Conservation (phyloP, 2,797 vertebrate species). For the Lacerta bilineata region DNA sequence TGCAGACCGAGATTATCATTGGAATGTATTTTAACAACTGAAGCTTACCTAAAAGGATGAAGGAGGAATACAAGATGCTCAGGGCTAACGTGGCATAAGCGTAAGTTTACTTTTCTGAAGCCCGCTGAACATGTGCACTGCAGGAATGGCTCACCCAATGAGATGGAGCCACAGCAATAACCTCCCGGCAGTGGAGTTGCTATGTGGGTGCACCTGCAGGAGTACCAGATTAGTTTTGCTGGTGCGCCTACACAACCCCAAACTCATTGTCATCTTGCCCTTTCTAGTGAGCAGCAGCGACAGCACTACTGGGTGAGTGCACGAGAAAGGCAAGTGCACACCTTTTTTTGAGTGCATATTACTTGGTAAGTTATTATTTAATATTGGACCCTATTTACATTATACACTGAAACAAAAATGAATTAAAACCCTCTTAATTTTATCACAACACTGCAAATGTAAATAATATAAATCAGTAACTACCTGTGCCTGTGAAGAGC, state of each 20-base stretch:
- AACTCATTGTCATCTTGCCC: too few species aligned
- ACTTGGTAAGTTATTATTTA: background rate
- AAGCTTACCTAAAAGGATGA: slow-evolving; percentile 52
- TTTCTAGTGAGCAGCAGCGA: too few species aligned
- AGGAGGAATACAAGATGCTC: slow-evolving; percentile 56
- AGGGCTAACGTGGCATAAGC: slow-evolving; percentile 50
- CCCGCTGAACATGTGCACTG: background rate
- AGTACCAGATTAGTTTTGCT: too few species aligned
- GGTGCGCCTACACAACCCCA: too few species aligned
- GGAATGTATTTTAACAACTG: slow-evolving; percentile 64
- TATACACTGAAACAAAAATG: slow-evolving; percentile 19
- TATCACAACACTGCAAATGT: background rate
- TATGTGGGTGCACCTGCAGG: too few species aligned
- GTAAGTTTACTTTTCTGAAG: slow-evolving; percentile 37
- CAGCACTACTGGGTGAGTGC: too few species aligned
- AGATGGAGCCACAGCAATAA: too few species aligned
- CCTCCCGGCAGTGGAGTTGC: too few species aligned
- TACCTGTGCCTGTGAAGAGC: background rate
- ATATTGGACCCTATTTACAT: background rate
- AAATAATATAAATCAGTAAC: slow-evolving; percentile 43
- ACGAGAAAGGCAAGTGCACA: too few species aligned
- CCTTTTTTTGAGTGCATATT: background rate
- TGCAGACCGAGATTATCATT: slow-evolving; percentile 48
- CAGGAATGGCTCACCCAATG: background rate
- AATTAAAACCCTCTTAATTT: slow-evolving; percentile 12